Base-by-base conservation (phyloP, 2,113 vertebrate species). In the Caranx ignobilis region DNA sequence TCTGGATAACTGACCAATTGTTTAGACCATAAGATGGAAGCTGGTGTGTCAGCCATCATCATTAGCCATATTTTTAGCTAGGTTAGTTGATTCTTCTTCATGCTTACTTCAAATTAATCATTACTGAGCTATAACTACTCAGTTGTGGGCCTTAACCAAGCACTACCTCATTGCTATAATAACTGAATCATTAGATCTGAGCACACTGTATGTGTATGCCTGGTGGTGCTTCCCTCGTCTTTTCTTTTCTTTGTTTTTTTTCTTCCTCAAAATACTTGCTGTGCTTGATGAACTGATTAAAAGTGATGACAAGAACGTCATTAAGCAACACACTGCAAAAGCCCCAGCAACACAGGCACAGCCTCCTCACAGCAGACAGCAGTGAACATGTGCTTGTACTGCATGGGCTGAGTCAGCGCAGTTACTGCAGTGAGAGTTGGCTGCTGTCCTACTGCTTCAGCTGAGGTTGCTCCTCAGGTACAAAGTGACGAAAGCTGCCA, bases 381-480 rank as follows among this genome's bases (percentile, higher is more conserved):
- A 47, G 10, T 26, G n/a, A 64, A 60, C 85, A 67, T 78, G 85
- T 75, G 60, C 74, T 72, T n/a, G 26, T n/a, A 48, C 45, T 26
- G 21, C 45, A 48, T 19, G 77, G 19, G 85, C 79, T 87, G 84
- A 92, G 71, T 89, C 60, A 82, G 85, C 80, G 26, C 66, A 59
- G 48, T 66, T 11, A 60, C 65, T 83, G 59, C 54, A 71, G 70
- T 48, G 57, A 73, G 19, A 54, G 54, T 75, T 83, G 83, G 80
- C 83, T 86, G 71, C 73, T 41, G 64, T 88, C 82, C 80, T 18
- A 60, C 55, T 66, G 19, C 77, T 70, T 75, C 54, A 77, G 83
- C 69, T 84, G 83, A 69, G 48, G 62, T 70, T 61, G 67, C 54
- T 83, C 64, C 65, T 82, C 71, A 78, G 77, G 85, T 89, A 50